Base-by-base conservation (phyloP, 2,113 vertebrate species). In the Seriola dumerili region DNA sequence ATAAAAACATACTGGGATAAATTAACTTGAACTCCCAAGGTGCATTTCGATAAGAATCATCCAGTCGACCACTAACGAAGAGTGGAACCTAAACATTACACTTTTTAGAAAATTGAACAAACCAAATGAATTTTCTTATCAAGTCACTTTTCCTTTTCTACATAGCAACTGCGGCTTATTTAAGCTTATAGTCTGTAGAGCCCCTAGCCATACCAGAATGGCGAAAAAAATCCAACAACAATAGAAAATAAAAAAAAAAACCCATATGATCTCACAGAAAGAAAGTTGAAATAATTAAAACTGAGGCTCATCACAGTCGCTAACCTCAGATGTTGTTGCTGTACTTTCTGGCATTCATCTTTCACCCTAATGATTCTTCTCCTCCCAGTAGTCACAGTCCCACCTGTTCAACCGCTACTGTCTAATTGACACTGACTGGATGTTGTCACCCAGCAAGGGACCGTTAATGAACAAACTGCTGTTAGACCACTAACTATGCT, bases 381-480 rank as follows among this genome's bases (percentile, higher is more conserved):
- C 80, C 80, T 80, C 81, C 86, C 84, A 81, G 59, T 64, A 86
- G 80, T 78, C 80, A 29, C 64, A 79, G 79, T 69, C 61, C 81
- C 89, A 93, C 90, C 86, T 93, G 87, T 87, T 88, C 76, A 70
- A 5, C 78, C 67, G 48, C 38, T 84, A 21, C 70, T 55, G 69
- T 84, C 85, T 92, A 93, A 93, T 87, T 91, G 91, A 91, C 85
- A 83, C 88, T 81, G 86, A 92, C 89, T 88, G 81, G 84, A 90
- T 93, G 87, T 90, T 85, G 88, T 90, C 90, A 83, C 84, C 84
- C 85, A 84, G 90, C 82, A 62, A 88, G 88, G 62, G 77, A 77
- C 63, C 34, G 62, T 78, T 93, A 84, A 93, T 94, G 70, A 92
- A 87, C 93, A 93, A 94, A 94, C 88, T 86, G 90, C 89, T 81